Evolutionary conservation across 2,797 vertebrate genomes (phyloP).

Genomic region (Sibirionetta formosa): DNA sequence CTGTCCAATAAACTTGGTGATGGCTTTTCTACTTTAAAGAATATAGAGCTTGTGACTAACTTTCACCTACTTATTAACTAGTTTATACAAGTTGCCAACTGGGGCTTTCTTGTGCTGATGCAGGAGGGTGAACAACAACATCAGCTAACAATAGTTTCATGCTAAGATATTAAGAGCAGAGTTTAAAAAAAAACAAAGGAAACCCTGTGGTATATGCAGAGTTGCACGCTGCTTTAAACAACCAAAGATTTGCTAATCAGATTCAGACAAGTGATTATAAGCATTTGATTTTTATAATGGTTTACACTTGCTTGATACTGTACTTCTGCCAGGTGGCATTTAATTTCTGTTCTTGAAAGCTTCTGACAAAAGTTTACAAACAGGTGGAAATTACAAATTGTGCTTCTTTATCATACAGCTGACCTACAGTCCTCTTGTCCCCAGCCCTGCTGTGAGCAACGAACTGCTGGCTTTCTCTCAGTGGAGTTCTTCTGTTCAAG

Average conservation of each 20-base stretch:
- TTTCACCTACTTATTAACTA: neutral
- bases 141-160: neutral
- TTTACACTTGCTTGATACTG: neutral
- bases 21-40: neutral
- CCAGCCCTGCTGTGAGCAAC: neutral
- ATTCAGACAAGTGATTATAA: neutral
- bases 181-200: neutral
- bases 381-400: neutral
- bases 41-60: accelerated
- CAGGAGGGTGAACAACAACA: accelerated
- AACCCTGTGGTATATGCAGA: neutral
- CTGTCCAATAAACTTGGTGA: neutral
- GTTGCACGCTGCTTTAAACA: neutral
- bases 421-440: neutral
- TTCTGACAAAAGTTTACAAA: neutral
- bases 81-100: neutral
- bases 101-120: neutral
- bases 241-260: neutral
- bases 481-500: neutral
- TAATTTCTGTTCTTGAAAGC: neutral
- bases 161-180: neutral
- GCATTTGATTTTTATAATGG: neutral
- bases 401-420: neutral
- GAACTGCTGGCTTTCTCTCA: neutral
- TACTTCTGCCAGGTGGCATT: neutral